Evolutionary conservation across 2,888 invertebrate species (phyloP).

Genomic region (Drosophila kuntzei): DNA sequence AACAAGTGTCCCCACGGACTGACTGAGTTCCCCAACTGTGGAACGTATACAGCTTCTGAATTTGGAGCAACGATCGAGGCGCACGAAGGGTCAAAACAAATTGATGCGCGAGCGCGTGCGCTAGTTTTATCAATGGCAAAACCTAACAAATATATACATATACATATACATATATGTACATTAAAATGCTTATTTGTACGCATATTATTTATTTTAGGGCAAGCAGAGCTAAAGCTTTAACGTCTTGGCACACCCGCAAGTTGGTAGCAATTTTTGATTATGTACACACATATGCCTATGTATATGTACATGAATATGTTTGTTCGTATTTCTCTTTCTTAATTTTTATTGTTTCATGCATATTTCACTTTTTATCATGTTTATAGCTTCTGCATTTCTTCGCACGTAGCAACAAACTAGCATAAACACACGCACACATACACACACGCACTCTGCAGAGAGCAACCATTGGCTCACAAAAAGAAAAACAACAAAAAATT

Average conservation of each 20-base stretch:
- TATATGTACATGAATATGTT: not conserved
- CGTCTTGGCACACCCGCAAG: conserved; percentile 27
- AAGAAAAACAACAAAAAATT: conserved; percentile 29
- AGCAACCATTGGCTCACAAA: conserved; percentile 53
- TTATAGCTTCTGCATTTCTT: conserved; percentile 37
- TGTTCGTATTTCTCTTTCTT: conserved; percentile 20
- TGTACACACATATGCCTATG: conserved; percentile 7
- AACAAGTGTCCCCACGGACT: conserved; percentile 26
- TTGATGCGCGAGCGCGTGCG: conserved; percentile 43
- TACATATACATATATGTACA: conserved; percentile 2
- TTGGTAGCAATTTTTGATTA: conserved; percentile 18
- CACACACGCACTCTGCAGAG: conserved; percentile 12
- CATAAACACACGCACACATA: conserved; percentile 17
- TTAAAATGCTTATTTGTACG: conserved; percentile 31
- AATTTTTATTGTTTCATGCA: conserved; percentile 38
- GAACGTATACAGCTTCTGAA: conserved; percentile 37
- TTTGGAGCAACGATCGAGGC: conserved; percentile 37
- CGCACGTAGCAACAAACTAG: conserved; percentile 42
- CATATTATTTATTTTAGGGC: conserved; percentile 57
- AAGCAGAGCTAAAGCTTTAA: conserved; percentile 35
- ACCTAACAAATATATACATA: not conserved
- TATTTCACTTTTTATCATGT: conserved; percentile 34
- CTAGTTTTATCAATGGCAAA: not conserved
- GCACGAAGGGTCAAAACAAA: conserved; percentile 22
- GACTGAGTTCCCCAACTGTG: conserved; percentile 12